Base-by-base conservation (phyloP, 2,797 vertebrate genomes). In the Sebastes trivittatus region DNA sequence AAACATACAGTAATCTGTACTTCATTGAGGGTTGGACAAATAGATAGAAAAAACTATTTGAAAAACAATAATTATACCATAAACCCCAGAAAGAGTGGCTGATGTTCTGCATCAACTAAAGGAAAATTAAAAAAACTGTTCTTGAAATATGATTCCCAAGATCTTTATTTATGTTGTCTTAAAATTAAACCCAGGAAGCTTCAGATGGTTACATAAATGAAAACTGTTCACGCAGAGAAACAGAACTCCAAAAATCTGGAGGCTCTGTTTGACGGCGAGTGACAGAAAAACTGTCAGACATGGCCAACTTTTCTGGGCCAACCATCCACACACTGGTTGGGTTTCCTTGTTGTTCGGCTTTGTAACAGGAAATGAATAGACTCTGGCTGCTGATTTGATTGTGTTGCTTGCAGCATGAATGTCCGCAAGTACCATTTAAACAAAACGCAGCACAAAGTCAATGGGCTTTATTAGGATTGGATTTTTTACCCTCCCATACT, bases 391-490 rank as follows among this genome's bases (percentile, higher is more conserved):
- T 71, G 76, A 72, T 68, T 68, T 54, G 61, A 81, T 77, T 78
- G 49, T 69, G 49, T 62, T 27, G 16, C 64, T 83, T 68, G 29
- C 61, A 77, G 66, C 34, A 34, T 83, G 11, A 83, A 79, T 77
- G 62, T 42, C 13, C 23, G 14, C 63, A 30, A 22, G 58, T 55
- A 29, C 58, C 63, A 73, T 83, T 88, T 63, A 78, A 83, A 83
- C 42, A 83, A 61, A 84, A 80, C 11, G 32, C 64, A 78, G 64
- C 76, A 76, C 10, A 77, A 52, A 87, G 78, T 82, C 64, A 84
- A 75, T 49, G 64, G 36, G 46, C n/a, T 77, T 78, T 70, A 79
- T 77, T 58, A 77, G 22, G 22, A 78, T 62, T 80, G n/a, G 38
- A 34, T 75, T 72, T 83, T 77, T 83, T 66, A 58, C 42, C 25